Evolutionary conservation across 2,797 vertebrate genomes (phyloP).

Genomic region (Peromyscus attwateri): DNA sequence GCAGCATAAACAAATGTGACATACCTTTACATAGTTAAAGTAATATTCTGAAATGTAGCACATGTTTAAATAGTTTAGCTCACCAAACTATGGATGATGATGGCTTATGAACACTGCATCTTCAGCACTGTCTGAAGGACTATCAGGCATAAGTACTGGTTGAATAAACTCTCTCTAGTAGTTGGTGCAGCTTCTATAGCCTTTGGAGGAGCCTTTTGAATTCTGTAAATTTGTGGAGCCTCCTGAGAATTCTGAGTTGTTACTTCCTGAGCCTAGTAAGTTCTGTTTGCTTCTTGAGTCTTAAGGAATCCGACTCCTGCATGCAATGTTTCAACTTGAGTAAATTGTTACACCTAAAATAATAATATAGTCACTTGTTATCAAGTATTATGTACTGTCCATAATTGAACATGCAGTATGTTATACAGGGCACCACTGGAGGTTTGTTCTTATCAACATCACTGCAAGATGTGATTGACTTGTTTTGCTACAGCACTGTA

Average conservation of each 20-base stretch:
- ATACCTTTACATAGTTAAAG: too few relatives aligned
- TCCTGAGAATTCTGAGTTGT: neutral
- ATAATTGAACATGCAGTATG: neutral
- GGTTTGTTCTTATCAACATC: neutral
- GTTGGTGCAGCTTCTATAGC: neutral
- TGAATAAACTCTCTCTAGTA: neutral
- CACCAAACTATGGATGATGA: neutral
- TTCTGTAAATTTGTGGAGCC: neutral
- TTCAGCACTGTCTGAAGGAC: neutral
- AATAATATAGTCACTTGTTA: neutral
- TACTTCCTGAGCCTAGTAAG: neutral
- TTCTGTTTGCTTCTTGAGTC: neutral
- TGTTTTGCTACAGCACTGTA: neutral
- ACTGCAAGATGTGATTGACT: too few relatives aligned
- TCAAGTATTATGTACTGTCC: neutral
- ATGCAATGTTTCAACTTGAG: neutral
- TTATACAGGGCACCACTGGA: neutral
- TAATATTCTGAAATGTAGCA: too few relatives aligned
- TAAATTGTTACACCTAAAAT: neutral
- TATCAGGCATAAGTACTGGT: neutral
- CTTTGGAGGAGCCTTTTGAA: neutral
- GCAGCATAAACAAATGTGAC: too few relatives aligned
- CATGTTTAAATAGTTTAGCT: too few relatives aligned
- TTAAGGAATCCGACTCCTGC: neutral
- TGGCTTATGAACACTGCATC: neutral